Evolutionary conservation across 1,140 invertebrate species (phyloP).

Genomic region (Drosophila jambulina): DNA sequence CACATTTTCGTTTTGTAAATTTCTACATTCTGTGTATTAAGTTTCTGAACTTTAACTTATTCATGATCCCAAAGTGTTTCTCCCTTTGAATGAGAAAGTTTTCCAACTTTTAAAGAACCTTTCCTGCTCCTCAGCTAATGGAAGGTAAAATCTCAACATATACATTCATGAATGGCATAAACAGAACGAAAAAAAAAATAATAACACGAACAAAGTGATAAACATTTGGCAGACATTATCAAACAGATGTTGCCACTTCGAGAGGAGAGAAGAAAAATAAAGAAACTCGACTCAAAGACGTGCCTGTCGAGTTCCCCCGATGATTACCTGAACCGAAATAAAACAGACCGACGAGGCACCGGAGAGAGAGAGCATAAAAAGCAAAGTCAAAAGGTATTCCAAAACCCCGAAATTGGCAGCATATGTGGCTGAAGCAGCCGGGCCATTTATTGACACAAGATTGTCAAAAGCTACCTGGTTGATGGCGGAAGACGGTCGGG

Average conservation of each 20-base stretch:
- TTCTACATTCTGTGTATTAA: not conserved
- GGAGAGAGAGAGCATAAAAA: constrained; percentile 24
- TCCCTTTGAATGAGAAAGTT: constrained; percentile 3
- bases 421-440: constrained; percentile 63
- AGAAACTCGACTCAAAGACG: constrained; percentile 42
- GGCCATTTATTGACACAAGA: constrained; percentile 67
- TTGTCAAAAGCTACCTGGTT: constrained; percentile 52
- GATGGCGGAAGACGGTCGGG: constrained; percentile 10
- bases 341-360: constrained; percentile 34
- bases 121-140: constrained; percentile 8
- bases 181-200: constrained; percentile 22
- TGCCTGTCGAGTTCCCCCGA: constrained; percentile 46
- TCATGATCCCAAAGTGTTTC: constrained; percentile 10
- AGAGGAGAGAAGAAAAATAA: constrained; percentile 3
- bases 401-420: constrained; percentile 59
- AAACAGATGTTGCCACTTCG: constrained; percentile 47
- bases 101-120: constrained; percentile 27
- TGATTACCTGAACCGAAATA: constrained; percentile 48
- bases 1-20: not conserved
- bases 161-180: constrained; percentile 45
- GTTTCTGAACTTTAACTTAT: constrained; percentile 13
- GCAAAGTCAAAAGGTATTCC: constrained; percentile 43
- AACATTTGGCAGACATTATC: constrained; percentile 54
- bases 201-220: constrained; percentile 51
- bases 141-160: constrained; percentile 31